phyloP scores from a whole-genome alignment of 1,140 invertebrate genomes.

The Heliconius himera region DNA sequence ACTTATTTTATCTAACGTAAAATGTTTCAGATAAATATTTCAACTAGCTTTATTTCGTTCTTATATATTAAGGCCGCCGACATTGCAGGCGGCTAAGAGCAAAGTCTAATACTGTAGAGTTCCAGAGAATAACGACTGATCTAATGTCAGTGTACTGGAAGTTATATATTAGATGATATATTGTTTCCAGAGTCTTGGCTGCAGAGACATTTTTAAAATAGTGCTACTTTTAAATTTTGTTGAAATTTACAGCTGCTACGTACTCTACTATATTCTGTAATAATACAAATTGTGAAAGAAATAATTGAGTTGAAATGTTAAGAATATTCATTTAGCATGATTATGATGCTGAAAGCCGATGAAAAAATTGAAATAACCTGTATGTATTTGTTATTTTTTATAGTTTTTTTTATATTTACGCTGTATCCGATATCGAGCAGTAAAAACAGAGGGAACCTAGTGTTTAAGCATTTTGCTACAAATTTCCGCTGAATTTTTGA shows the following conservation, averaged over 20 bases:
- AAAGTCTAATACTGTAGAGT: conserved; percentile 53
- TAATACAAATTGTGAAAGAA: too few relatives aligned
- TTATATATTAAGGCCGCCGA: background rate
- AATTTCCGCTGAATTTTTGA: too few relatives aligned
- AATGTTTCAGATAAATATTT: background rate
- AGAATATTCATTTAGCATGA: too few relatives aligned
- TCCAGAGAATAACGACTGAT: conserved; percentile 33
- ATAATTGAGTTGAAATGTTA: too few relatives aligned
- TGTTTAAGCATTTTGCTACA: too few relatives aligned
- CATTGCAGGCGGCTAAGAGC: conserved; percentile 48
- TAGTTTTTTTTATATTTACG: too few relatives aligned
- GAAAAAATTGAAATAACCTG: too few relatives aligned
- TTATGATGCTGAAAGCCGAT: too few relatives aligned
- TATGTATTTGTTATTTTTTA: too few relatives aligned
- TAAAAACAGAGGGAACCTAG: too few relatives aligned
- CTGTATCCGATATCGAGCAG: too few relatives aligned
- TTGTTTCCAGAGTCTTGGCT: background rate
- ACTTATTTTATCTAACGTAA: background rate
- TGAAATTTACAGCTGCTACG: background rate
- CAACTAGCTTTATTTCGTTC: background rate
- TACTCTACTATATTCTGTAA: too few relatives aligned
- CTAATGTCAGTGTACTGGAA: conserved; percentile 13
- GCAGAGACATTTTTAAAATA: background rate
- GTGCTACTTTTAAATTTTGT: background rate
- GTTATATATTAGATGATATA: background rate